Base-by-base conservation (phyloP, 2,113 vertebrate species). In the Setophaga coronata region DNA sequence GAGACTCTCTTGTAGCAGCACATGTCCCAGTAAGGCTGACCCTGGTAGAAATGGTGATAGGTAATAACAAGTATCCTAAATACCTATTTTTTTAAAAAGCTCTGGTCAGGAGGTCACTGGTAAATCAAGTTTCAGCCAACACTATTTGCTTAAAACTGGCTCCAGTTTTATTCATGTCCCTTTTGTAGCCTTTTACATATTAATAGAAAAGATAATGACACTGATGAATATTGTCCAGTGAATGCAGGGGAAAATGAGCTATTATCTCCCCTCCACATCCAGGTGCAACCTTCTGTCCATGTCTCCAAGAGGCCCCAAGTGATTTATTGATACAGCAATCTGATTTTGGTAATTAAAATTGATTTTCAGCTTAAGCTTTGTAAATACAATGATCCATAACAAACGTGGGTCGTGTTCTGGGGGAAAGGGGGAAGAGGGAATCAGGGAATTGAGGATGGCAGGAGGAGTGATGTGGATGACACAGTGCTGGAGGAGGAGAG, bases 321-420 rank as follows among this genome's bases (percentile, higher is more conserved):
- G 97, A 96, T 97, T 97, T 96, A 98, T 98, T 87, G 95, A 95
- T 93, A 95, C 1, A 4, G 86, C 88, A 96, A 94, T 96, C 73
- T 56, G 95, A 98, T 97, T 98, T 98, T 97, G 95, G 97, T 98
- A 98, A 98, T 98, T 98, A 98, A 98, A 98, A 98, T 98, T 97
- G 98, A 98, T 98, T 98, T 98, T 93, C 73, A 62, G 92, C 97
- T 97, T 98, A 94, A 96, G 93, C 79, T 94, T 97, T 94, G 94
- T 95, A 96, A 91, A 95, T 89, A 95, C 93, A 74, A 18, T 83
- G 88, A 95, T 95, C 84, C 94, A 84, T 96, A 78, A 94, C 95
- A 87, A 94, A 92, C 56, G 24, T 77, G 64, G 91, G 89, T 97
- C 90, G 47, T 80, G 94, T 95, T 98, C 93, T 40, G 6, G 28